phyloP scores from a whole-genome alignment of 2,797 vertebrate species.

The Hydrolagus colliei region DNA sequence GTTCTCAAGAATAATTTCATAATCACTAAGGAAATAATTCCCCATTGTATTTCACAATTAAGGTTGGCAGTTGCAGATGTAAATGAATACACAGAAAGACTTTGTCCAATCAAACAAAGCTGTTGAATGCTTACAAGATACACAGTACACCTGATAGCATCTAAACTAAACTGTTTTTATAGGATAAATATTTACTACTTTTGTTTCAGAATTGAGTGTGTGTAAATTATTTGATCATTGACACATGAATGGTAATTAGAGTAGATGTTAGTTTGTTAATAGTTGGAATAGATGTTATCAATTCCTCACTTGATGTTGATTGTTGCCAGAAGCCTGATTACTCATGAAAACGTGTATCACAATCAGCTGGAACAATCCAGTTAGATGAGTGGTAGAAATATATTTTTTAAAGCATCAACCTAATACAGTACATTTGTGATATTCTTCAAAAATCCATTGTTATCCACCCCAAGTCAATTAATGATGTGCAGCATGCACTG shows the following conservation, averaged over 20 bases:
- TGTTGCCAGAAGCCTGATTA: neutral
- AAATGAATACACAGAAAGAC: neutral
- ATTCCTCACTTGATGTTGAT: neutral
- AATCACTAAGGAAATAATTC: conserved; percentile 6
- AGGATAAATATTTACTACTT: too few relatives aligned
- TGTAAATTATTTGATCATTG: too few relatives aligned
- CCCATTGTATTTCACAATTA: neutral
- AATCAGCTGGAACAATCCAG: neutral
- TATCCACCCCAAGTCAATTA: neutral
- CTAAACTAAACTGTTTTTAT: too few relatives aligned
- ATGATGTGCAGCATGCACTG: neutral
- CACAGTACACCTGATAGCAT: too few relatives aligned
- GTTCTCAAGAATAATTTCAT: neutral
- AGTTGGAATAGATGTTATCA: neutral
- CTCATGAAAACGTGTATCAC: neutral
- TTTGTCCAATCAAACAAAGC: neutral
- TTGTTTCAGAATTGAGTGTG: too few relatives aligned
- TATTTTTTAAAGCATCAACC: too few relatives aligned
- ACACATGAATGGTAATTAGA: too few relatives aligned
- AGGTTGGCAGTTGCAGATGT: neutral
- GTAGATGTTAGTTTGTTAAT: neutral
- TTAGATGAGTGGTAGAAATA: neutral
- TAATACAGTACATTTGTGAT: too few relatives aligned
- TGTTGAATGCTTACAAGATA: too few relatives aligned
- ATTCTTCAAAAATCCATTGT: too few relatives aligned